Percentiles rank a stretch among this genome's conserved stretches.
Evolutionary conservation across 2,888 invertebrate genomes (phyloP).

Genomic region (Sicus ferrugineus): DNA sequence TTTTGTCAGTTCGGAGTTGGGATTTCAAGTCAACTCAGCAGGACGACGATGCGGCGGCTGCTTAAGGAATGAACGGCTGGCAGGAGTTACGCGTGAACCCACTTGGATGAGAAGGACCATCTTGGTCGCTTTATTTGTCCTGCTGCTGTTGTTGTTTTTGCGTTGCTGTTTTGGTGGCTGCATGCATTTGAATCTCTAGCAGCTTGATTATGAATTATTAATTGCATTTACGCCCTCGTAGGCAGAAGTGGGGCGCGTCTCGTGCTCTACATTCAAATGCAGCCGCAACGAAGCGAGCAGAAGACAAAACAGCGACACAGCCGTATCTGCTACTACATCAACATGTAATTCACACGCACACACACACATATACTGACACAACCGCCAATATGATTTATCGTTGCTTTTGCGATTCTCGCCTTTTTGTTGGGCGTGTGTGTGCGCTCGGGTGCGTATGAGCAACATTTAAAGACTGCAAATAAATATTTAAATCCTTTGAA

Average conservation of each 20-base stretch:
- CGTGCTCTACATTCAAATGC: not conserved
- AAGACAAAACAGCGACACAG: not conserved
- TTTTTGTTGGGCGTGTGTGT: too few species aligned
- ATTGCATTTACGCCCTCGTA: too few species aligned
- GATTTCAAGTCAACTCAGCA: not conserved
- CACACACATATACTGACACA: not conserved
- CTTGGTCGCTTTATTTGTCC: not conserved
- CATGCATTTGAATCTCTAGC: too few species aligned
- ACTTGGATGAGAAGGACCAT: not conserved
- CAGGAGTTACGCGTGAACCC: not conserved
- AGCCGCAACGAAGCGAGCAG: too few species aligned
- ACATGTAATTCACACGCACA: not conserved
- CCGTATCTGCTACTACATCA: not conserved
- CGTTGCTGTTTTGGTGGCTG: too few species aligned
- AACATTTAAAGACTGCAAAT: not conserved
- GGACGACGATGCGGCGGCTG: not conserved
- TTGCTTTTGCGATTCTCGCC: not conserved
- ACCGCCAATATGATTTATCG: not conserved
- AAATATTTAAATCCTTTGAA: not conserved
- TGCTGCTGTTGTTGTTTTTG: too few species aligned
- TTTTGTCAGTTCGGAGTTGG: slow-evolving; percentile 2
- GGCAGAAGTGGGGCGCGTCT: too few species aligned
- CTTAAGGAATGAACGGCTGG: not conserved
- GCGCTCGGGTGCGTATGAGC: too few species aligned
- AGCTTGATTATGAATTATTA: too few species aligned